phyloP scores from a whole-genome alignment of 2,113 vertebrate genomes.

The Burhinus oedicnemus region DNA sequence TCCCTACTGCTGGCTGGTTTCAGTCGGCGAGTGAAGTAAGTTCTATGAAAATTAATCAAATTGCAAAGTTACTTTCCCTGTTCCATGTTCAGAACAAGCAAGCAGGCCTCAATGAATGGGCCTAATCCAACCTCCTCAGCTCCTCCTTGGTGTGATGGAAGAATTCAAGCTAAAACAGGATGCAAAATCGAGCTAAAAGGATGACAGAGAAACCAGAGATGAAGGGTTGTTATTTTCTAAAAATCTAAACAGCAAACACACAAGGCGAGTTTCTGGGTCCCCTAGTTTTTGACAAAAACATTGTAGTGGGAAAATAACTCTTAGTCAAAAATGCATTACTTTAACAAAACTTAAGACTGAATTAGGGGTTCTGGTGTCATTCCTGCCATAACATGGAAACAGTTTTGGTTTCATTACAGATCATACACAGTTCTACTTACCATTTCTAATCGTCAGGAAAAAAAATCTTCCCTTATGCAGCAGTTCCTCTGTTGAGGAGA shows the following conservation, averaged over 20 bases:
- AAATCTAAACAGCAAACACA: not conserved
- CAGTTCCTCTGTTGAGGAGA: not conserved
- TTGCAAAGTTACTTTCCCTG: not conserved
- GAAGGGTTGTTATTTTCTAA: not conserved
- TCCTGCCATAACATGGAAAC: not conserved
- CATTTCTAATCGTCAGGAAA: not conserved
- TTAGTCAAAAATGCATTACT: not conserved
- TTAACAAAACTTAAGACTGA: not conserved
- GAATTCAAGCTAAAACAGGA: not conserved
- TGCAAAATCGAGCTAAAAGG: not conserved
- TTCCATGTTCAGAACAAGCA: not conserved
- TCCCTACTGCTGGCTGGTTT: not conserved
- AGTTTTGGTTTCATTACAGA: not conserved
- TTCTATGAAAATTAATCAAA: not conserved
- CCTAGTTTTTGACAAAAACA: not conserved
- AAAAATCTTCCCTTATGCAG: not conserved
- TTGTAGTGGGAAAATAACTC: not conserved
- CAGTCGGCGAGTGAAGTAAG: not conserved
- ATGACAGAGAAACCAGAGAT: not conserved
- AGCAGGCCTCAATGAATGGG: not conserved
- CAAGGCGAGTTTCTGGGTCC: not conserved
- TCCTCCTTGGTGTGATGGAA: fast-evolving
- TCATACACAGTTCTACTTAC: not conserved
- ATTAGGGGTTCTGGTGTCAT: not conserved
- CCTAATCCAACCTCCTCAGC: not conserved